phyloP scores from a whole-genome alignment of 2,888 invertebrate species.

The Orthonychiurus folsomi region DNA sequence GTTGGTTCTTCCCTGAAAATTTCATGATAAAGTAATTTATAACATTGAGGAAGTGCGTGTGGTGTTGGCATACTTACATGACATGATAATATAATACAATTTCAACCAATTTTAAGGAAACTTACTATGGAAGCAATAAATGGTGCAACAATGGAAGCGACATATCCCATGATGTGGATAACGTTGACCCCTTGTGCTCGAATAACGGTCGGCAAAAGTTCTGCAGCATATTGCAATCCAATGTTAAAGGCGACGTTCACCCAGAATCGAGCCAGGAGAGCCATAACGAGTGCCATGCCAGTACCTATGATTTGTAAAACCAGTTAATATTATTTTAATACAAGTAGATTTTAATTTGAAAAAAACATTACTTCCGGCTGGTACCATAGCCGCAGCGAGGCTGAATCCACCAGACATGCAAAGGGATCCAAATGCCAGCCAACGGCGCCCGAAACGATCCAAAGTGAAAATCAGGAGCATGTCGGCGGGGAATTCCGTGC shows the following conservation, averaged over 20 bases:
- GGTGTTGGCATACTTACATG: no score
- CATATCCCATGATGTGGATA: constrained; percentile 41
- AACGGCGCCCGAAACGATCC: constrained; percentile 72
- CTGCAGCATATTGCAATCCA: constrained; percentile 79
- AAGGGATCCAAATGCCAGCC: constrained; percentile 76
- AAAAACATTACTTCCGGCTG: constrained; percentile 49
- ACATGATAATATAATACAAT: constrained; percentile 7
- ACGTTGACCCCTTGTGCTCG: constrained; percentile 45
- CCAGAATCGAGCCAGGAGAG: constrained; percentile 72
- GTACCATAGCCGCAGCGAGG: constrained; percentile 63
- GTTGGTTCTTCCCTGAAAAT: constrained; percentile 57
- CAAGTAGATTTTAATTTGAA: constrained; percentile 6
- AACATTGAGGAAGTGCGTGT: background rate
- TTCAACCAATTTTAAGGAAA: background rate
- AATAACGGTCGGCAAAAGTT: constrained; percentile 75
- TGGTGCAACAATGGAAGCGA: constrained; percentile 48
- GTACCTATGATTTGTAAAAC: constrained; percentile 6
- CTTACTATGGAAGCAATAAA: constrained; percentile 73
- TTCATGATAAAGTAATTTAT: background rate
- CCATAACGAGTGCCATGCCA: constrained; percentile 45
- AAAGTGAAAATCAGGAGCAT: constrained; percentile 66
- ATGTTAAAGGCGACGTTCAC: constrained; percentile 85
- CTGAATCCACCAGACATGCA: constrained; percentile 71
- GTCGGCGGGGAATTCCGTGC: constrained; percentile 76
- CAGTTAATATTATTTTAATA: no score